Evolutionary conservation across 2,797 vertebrate species (phyloP), one percentile per base, ranked within the genome.

Genomic region (Eptatretus atami): DNA sequence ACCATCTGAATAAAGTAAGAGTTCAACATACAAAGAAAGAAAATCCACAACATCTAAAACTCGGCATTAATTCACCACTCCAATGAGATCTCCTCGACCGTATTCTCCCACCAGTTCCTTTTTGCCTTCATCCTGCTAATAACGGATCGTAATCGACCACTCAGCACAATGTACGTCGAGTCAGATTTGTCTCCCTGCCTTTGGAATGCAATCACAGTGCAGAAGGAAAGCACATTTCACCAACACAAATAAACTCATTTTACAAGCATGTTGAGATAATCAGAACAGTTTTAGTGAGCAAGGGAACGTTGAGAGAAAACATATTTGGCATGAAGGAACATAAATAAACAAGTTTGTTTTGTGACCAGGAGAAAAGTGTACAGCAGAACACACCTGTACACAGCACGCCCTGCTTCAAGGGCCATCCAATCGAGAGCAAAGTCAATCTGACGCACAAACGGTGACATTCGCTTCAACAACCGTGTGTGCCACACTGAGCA

Each of bases 341-440:
- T 19, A 19, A 19, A 19, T 19, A 19, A 24, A 9, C 6, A 24
- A 9, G 55, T 60, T 24, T 60, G 15, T 15, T 64, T 65, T 67
- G 66, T 68, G 1, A 66, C 8, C 66, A 31, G 64, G 9, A 9
- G 44, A 53, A 12, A 25, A 61, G 11, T 61, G 57, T 9, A 12
- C 10, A n/a, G 24, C 57, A 61, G 24, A 25, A 6, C 70, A 15
- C 67, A 92, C 88, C 85, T 84, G 77, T 88, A 92, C 54, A 94
- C 78, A 0, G 87, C 82, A 1, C 83, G 75, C 1, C 85, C 86
- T 0, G 90, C 90, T 71, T 96, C 87, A 11, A 94, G 74, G 54
- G 84, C 87, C 84, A 92, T 85, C 87, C 90, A 96, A 70, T 96
- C 87, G 67, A 93, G 73, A 1, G 90, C 85, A 0, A 96, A 96